phyloP scores from a whole-genome alignment of 2,797 vertebrate genomes.

The Crocodylus rhombifer region DNA sequence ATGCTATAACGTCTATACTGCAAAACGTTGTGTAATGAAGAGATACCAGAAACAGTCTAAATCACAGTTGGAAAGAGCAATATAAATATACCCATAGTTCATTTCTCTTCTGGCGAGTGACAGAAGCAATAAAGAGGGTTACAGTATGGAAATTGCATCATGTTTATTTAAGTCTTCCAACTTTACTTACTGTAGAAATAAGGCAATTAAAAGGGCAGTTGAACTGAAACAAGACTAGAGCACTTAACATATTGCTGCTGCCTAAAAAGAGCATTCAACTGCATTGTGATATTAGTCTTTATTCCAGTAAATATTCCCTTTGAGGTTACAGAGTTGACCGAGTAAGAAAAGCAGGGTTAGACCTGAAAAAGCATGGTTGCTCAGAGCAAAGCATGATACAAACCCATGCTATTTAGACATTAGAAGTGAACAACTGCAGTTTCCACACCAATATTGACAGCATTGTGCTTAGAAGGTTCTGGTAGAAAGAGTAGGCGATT shows the following conservation, averaged over 20 bases:
- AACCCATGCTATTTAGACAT: background rate
- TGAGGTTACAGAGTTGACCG: no score
- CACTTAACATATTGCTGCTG: background rate
- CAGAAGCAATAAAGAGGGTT: no score
- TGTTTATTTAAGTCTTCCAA: background rate
- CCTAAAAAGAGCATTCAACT: background rate
- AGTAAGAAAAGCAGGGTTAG: no score
- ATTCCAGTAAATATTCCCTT: background rate
- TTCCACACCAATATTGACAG: background rate
- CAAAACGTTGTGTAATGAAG: no score
- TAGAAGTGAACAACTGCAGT: background rate
- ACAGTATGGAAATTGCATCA: background rate
- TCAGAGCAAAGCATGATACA: background rate
- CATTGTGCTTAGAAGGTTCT: background rate
- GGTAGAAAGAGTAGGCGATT: background rate
- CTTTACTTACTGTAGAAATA: background rate
- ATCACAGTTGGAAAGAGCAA: no score
- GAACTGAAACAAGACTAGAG: background rate
- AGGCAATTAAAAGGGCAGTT: background rate
- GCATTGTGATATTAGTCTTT: background rate
- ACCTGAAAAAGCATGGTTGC: no score
- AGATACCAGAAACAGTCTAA: no score
- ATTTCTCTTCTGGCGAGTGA: background rate
- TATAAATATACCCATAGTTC: accelerated
- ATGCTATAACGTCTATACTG: background rate